A percentile compares a stretch with the other conserved stretches of the same genome.
Conservation (phyloP, 2,113 vertebrate species). For the Barbus barbus region DNA sequence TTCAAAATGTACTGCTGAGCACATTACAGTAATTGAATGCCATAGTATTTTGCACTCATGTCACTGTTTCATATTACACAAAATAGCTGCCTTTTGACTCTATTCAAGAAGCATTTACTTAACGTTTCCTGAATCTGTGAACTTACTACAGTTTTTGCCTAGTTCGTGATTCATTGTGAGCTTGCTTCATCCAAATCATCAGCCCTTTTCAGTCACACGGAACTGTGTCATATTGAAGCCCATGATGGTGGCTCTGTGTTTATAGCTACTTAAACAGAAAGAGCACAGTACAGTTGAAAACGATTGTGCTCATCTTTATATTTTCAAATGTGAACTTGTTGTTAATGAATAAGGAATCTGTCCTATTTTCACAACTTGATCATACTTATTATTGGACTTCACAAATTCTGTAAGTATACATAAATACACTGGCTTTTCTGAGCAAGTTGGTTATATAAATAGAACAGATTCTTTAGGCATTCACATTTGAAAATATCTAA, state of each 20-base stretch:
- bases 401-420: background rate
- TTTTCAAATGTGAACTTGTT: background rate
- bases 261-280: background rate
- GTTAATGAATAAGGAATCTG: background rate
- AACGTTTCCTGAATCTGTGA: background rate
- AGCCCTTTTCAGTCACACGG: background rate
- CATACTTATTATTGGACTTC: background rate
- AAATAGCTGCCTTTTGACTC: background rate
- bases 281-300: background rate
- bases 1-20: background rate
- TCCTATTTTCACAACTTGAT: background rate
- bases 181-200: background rate
- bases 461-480: too few relatives aligned
- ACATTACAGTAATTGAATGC: constrained; percentile 7
- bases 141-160: background rate
- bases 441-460: too few relatives aligned
- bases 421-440: background rate
- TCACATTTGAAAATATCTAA: too few relatives aligned
- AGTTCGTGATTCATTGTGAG: background rate
- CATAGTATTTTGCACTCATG: background rate
- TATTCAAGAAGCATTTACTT: background rate
- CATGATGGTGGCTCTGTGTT: background rate
- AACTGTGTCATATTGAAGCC: background rate
- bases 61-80: background rate
- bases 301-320: background rate